Evolutionary conservation across 2,888 invertebrate species (phyloP).

Genomic region (Cyaniris semiargus): DNA sequence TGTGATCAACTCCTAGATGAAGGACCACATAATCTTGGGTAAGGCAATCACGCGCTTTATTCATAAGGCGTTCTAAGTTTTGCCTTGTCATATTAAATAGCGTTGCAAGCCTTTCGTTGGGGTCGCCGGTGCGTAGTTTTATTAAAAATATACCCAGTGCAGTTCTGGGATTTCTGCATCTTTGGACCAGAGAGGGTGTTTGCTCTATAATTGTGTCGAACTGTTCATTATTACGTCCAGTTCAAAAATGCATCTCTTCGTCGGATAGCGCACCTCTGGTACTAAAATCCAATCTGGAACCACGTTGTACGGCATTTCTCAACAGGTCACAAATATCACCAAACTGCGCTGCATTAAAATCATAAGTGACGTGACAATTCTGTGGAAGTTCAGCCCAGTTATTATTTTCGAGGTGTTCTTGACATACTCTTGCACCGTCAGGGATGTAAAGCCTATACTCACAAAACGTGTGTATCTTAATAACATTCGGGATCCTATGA

Average conservation of each 20-base stretch:
- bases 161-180: too few relatives aligned
- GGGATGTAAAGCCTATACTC: constrained; percentile 15
- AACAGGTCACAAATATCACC: neutral
- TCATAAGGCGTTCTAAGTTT: constrained; percentile 4
- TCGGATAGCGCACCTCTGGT: neutral
- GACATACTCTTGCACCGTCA: constrained; percentile 12
- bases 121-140: constrained; percentile 19
- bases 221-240: too few relatives aligned
- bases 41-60: constrained; percentile 11
- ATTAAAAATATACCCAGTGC: too few relatives aligned
- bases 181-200: too few relatives aligned
- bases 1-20: constrained; percentile 17
- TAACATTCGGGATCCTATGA: constrained; percentile 2
- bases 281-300: neutral
- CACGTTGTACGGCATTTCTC: neutral
- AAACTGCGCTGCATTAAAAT: constrained; percentile 15
- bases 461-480: constrained; percentile 3
- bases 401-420: constrained; percentile 23
- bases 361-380: neutral
- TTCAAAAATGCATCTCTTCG: too few relatives aligned
- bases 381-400: constrained; percentile 14
- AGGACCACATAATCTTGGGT: constrained; percentile 14
- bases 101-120: constrained; percentile 13
- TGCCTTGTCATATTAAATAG: constrained; percentile 22
- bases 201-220: too few relatives aligned